Evolutionary conservation across 2,113 vertebrate genomes (phyloP).

Genomic region (Oxyruncus cristatus): DNA sequence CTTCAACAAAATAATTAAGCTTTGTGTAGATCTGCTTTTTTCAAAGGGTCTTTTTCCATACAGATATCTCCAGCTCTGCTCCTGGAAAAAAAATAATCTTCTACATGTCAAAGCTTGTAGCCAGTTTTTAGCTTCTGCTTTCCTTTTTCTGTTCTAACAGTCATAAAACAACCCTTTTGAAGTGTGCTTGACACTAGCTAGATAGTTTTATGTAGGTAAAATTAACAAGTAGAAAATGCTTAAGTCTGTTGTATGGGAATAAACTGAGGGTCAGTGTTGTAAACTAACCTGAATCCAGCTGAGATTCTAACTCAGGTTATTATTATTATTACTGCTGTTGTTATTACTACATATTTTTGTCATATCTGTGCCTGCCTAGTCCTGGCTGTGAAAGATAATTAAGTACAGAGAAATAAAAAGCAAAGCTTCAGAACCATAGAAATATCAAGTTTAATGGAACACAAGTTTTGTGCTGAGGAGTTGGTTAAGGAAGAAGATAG

Average conservation of each 20-base stretch:
- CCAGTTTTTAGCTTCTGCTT: background rate
- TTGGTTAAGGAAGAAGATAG: background rate
- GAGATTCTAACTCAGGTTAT: background rate
- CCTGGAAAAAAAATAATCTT: background rate
- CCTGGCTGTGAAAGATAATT: background rate
- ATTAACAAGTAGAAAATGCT: background rate
- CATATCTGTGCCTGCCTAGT: background rate
- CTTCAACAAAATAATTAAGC: background rate
- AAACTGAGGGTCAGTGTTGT: background rate
- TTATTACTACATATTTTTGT: background rate
- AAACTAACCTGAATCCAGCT: background rate
- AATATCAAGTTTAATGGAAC: background rate
- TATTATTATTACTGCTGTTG: background rate
- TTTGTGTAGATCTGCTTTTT: background rate
- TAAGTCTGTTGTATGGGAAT: background rate
- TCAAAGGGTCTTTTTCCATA: background rate
- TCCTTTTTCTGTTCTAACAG: background rate
- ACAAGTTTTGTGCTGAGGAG: background rate
- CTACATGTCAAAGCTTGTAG: background rate
- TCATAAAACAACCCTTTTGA: background rate
- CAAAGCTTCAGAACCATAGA: background rate
- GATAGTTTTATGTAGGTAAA: background rate
- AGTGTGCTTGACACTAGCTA: background rate
- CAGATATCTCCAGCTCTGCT: background rate
- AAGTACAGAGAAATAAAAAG: background rate